Conservation (phyloP, 2,113 vertebrate species). For the Osmerus mordax region DNA sequence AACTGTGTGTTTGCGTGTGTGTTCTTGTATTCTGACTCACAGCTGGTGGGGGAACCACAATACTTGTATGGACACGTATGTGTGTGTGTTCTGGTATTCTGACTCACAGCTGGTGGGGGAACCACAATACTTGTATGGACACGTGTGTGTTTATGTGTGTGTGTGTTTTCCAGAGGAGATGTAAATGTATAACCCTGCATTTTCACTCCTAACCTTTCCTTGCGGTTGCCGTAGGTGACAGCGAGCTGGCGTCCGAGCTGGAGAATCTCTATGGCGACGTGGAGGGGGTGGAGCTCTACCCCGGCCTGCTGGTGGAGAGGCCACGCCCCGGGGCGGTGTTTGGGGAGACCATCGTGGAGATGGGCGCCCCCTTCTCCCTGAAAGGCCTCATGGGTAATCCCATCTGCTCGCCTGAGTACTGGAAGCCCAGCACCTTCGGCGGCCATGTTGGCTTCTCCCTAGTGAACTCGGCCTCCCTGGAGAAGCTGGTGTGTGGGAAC, state of each 20-base stretch:
- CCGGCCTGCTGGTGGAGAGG: constrained; percentile 81
- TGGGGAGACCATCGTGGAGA: constrained; percentile 87
- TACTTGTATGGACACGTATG: neutral
- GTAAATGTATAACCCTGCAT: no score
- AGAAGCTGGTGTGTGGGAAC: constrained; percentile 81
- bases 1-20: neutral
- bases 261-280: constrained; percentile 82
- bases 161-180: neutral
- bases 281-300: constrained; percentile 84
- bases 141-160: neutral
- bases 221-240: constrained; percentile 73
- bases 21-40: neutral
- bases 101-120: neutral
- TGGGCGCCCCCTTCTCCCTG: constrained; percentile 83
- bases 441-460: constrained; percentile 83
- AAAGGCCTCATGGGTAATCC: constrained; percentile 87
- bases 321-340: constrained; percentile 81
- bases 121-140: no score
- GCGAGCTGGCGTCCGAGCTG: constrained; percentile 82
- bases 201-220: neutral
- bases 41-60: no score
- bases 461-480: constrained; percentile 81
- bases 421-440: constrained; percentile 89
- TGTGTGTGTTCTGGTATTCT: neutral
- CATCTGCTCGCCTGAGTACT: constrained; percentile 88